Evolutionary conservation across 1,140 invertebrate species (phyloP).

Genomic region (Ptiloglossa arizonensis): DNA sequence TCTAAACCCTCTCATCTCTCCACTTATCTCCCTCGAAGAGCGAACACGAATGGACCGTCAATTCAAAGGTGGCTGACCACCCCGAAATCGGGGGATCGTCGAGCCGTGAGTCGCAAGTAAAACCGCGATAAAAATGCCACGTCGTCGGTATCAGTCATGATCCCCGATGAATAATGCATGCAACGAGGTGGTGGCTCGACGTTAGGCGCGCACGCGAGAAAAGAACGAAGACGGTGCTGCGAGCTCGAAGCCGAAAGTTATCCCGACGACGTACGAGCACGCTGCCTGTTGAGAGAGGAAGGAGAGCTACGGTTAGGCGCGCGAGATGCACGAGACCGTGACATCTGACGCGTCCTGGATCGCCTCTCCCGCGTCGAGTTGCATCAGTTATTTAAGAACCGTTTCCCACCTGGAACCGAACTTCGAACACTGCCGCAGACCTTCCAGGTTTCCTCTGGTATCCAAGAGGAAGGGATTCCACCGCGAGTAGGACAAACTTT

Average conservation of each 20-base stretch:
- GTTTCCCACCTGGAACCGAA: neutral
- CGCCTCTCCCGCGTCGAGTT: too few species aligned
- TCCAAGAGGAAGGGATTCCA: neutral
- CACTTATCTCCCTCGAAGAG: neutral
- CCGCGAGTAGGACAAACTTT: neutral
- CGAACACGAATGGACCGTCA: neutral
- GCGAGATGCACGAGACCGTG: slow-evolving; percentile 63
- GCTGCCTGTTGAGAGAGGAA: too few species aligned
- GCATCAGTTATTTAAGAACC: slow-evolving; percentile 14
- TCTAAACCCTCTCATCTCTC: neutral
- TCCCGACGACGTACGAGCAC: neutral
- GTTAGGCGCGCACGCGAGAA: slow-evolving; percentile 8
- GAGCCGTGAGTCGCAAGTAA: slow-evolving; percentile 64
- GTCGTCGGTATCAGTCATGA: slow-evolving; percentile 77
- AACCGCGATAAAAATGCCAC: slow-evolving; percentile 73
- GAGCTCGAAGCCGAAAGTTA: slow-evolving; percentile 33
- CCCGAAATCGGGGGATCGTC: slow-evolving; percentile 52
- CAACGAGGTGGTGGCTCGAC: slow-evolving; percentile 17
- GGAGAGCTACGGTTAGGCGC: slow-evolving; percentile 47
- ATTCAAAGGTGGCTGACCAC: slow-evolving; percentile 23
- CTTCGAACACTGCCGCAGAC: neutral
- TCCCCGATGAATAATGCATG: slow-evolving; percentile 78
- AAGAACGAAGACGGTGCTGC: neutral
- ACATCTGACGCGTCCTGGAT: slow-evolving; percentile 61
- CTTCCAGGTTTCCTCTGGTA: neutral